Conservation (phyloP, 2,797 vertebrate species). For the Pangasius larnaudii region DNA sequence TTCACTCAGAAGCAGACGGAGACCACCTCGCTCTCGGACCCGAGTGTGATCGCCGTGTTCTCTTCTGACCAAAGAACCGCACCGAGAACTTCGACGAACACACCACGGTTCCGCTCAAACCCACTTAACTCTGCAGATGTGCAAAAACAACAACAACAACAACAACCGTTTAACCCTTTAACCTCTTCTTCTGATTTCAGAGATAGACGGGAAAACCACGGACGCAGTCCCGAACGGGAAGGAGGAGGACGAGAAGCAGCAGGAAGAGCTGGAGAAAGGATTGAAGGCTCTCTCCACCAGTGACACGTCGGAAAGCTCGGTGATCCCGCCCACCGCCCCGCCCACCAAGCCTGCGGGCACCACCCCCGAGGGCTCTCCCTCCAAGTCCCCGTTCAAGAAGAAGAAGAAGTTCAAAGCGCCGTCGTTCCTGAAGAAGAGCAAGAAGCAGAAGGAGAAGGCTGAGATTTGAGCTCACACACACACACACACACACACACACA, state of each 20-base stretch:
- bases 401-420: conserved; percentile 99
- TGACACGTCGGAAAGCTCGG: conserved; percentile 67
- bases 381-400: conserved; percentile 97
- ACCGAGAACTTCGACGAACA: neutral
- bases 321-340: conserved; percentile 63
- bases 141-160: neutral
- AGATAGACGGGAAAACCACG: conserved; percentile 63
- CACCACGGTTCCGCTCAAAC: neutral
- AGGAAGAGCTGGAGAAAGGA: conserved; percentile 86
- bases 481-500: conserved; percentile 45
- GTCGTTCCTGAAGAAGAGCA: conserved; percentile 91
- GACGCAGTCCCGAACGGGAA: conserved; percentile 81
- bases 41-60: neutral
- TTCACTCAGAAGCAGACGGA: neutral
- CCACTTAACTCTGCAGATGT: neutral
- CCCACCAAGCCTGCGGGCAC: conserved; percentile 69
- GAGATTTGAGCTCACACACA: conserved; percentile 81
- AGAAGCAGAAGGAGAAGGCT: conserved; percentile 90
- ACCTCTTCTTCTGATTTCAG: neutral
- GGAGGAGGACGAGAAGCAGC: conserved; percentile 80
- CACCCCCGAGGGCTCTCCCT: conserved; percentile 91
- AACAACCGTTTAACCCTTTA: neutral
- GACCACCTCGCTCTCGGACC: neutral
- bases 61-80: neutral
- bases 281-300: conserved; percentile 83